Evolutionary conservation across 2,888 invertebrate genomes (phyloP).

Genomic region (Atethmia centrago): DNA sequence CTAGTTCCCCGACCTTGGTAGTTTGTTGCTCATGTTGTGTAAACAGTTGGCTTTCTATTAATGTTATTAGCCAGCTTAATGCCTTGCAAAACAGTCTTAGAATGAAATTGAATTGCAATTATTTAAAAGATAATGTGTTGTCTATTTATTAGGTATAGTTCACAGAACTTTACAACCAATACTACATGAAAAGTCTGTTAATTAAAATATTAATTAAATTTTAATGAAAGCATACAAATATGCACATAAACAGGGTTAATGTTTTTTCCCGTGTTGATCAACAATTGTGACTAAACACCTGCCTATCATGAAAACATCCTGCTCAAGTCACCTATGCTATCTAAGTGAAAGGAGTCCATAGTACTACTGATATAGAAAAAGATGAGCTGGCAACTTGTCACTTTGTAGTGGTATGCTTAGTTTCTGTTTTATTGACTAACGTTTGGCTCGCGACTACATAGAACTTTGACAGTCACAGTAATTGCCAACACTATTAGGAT

Average conservation of each 20-base stretch:
- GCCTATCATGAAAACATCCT: not conserved
- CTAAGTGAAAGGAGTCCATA: constrained; percentile 35
- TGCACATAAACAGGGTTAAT: not conserved
- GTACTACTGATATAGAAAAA: constrained; percentile 36
- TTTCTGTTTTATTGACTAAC: constrained; percentile 7
- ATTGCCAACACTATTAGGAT: not conserved
- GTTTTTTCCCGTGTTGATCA: not conserved
- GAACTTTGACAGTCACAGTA: not conserved
- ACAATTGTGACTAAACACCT: constrained; percentile 8
- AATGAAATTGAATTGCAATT: not conserved
- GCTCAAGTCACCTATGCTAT: not conserved
- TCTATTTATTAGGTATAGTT: not conserved
- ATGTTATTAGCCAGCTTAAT: constrained; percentile 26
- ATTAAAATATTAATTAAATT: not conserved
- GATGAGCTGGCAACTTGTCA: constrained; percentile 54
- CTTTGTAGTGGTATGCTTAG: not conserved
- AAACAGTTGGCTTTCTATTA: constrained; percentile 64
- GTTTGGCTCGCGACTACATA: not conserved
- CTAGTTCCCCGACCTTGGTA: constrained; percentile 72
- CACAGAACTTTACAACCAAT: not conserved
- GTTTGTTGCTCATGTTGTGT: constrained; percentile 64
- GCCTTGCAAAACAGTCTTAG: not conserved
- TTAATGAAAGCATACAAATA: not conserved
- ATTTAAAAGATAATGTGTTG: not conserved
- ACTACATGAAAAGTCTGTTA: not conserved